Base-by-base conservation (phyloP, 1,140 invertebrate species). In the Stegodyphus dumicola region DNA sequence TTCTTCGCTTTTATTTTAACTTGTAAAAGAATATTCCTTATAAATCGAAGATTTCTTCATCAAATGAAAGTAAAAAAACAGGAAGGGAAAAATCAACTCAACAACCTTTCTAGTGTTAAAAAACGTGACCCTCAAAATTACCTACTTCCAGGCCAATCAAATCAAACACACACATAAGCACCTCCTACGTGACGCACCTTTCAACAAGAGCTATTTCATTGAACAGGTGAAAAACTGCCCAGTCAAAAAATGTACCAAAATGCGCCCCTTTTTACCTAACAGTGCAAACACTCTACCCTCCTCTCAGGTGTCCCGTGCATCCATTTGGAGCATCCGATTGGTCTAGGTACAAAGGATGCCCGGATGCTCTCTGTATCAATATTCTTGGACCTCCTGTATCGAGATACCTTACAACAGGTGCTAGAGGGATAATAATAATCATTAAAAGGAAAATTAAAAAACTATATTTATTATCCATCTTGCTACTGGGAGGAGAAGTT, bases 101-200 rank as follows among this genome's bases (percentile, higher is more conserved):
- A 3, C 33, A 33, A 33, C 3, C 33, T 33, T 33, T 33, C 1
- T 1, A 33, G 33, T 33, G 33, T 33, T 33, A 33, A 33, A 33
- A 33, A 33, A 33, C 33, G 33, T 33, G 33, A 33, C 33, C 15
- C 56, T 60, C 9, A 60, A 60, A 60, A 60, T 60, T 60, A 60
- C 56, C 56, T 15, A 60, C 56, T 60, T 33, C 33, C 33, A 33
- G 3, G 33, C 33, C 33, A 33, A 33, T 33, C 33, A 33, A 33
- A 33, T 33, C 33, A 33, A 33, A 33, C 33, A 33, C 33, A 33
- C 33, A 33, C 33, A 33, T 33, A 33, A 33, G 33, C 33, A 33
- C 33, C 33, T 10, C 7, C n/a, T 15, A 71, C 77, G 77, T 79
- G 66, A 71, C 60, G 56, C 77, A 80, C 67, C 77, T 71, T 80